These are phyloP conservation scores for Erebia epiphron DNA, from an alignment of 2,888 invertebrate genomes.

Conservation along the genomic window DNA sequence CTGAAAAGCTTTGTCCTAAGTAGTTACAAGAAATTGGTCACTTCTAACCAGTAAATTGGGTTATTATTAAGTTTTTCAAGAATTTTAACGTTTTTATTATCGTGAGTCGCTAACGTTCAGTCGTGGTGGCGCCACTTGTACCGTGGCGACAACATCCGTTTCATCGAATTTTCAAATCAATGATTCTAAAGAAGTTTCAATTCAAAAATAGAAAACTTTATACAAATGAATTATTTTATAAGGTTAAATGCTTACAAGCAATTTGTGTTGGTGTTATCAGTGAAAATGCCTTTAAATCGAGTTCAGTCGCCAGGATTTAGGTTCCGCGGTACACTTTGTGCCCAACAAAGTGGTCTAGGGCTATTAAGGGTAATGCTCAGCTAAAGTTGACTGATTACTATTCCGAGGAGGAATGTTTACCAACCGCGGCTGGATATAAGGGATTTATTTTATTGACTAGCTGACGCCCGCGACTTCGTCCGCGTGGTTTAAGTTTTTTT, in stretches of 20 bases:
- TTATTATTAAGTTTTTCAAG: background rate
- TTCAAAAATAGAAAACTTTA: too few species aligned
- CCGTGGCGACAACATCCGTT: too few species aligned
- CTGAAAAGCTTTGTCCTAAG: background rate
- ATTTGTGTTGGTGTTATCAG: background rate
- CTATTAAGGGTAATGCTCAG: background rate
- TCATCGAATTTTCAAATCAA: too few species aligned
- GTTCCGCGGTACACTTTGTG: background rate
- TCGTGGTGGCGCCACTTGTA: too few species aligned
- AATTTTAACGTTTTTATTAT: background rate
- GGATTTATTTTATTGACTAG: background rate
- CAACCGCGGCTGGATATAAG: background rate
- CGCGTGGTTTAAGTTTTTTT: too few species aligned
- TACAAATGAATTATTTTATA: too few species aligned
- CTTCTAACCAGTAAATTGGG: background rate
- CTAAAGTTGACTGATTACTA: slow-evolving; percentile 7
- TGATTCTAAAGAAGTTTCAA: too few species aligned
- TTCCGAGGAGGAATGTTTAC: background rate
- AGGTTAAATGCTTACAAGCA: background rate
- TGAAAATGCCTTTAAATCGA: background rate
- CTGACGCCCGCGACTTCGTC: too few species aligned
- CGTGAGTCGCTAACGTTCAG: background rate
- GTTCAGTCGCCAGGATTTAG: background rate
- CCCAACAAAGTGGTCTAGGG: slow-evolving; percentile 3
- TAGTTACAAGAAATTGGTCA: background rate